Conservation (phyloP, 2,113 vertebrate species). For the Protobothrops mucrosquamatus region DNA sequence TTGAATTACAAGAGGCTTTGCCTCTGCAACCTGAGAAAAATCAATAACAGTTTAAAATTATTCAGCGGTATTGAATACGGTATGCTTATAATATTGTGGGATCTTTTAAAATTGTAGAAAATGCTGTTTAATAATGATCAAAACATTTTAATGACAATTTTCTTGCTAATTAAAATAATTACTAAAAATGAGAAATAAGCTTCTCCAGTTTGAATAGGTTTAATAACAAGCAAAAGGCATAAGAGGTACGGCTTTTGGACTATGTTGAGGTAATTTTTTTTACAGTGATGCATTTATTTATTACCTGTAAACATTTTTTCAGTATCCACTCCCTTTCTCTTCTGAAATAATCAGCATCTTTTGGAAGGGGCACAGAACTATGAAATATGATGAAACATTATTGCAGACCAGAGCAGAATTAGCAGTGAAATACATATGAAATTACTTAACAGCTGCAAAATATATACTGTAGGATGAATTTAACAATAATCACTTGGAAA, state of each 20-base stretch:
- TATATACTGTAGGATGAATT: neutral
- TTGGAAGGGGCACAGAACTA: slow-evolving; percentile 74
- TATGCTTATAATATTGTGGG: neutral
- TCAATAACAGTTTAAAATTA: neutral
- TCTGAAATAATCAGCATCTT: slow-evolving; percentile 71
- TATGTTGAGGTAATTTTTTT: neutral
- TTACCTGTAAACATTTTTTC: slow-evolving; percentile 70
- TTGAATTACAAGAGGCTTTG: slow-evolving; percentile 66
- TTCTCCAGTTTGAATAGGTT: neutral
- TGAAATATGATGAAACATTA: slow-evolving; percentile 24
- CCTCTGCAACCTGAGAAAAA: slow-evolving; percentile 52
- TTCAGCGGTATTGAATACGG: neutral
- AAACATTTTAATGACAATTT: neutral
- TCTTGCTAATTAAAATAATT: neutral
- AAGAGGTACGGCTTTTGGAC: neutral
- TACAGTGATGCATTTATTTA: neutral
- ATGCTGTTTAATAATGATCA: neutral
- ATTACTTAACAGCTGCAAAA: neutral
- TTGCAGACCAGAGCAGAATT: neutral
- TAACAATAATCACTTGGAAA: neutral
- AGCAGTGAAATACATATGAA: neutral
- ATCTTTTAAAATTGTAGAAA: neutral
- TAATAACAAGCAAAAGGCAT: neutral
- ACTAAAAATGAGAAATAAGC: neutral
- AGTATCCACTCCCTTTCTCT: slow-evolving; percentile 70